These are phyloP conservation scores for Penaeus indicus DNA, from an alignment of 1,140 invertebrate species.

Conservation along the genomic window DNA sequence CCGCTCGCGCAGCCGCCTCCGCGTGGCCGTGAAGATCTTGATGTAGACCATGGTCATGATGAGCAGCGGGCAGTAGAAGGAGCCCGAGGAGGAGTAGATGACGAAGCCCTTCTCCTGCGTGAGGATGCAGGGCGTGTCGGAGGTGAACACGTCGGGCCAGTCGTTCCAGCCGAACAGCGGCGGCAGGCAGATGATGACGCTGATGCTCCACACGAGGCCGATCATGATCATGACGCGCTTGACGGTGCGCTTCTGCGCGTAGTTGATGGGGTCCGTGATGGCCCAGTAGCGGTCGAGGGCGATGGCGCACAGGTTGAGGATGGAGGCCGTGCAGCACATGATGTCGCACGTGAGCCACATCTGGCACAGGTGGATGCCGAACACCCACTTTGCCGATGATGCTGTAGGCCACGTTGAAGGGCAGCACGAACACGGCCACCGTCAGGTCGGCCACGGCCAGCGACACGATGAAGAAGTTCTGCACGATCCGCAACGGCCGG, in stretches of 20 bases:
- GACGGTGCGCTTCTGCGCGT: conserved; percentile 93
- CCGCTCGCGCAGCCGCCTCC: conserved; percentile 82
- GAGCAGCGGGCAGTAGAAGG: conserved; percentile 94
- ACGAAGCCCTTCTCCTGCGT: conserved; percentile 90
- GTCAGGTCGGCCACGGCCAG: conserved; percentile 95
- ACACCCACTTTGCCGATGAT: conserved; percentile 90
- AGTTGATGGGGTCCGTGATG: conserved; percentile 97
- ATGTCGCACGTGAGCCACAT: conserved; percentile 98
- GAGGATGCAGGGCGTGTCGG: conserved; percentile 81
- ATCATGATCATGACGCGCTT: conserved; percentile 92
- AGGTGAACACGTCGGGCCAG: conserved; percentile 87
- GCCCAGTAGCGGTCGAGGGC: conserved; percentile 96
- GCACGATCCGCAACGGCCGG: conserved; percentile 93
- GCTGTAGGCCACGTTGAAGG: conserved; percentile 94
- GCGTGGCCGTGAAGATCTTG: conserved; percentile 92
- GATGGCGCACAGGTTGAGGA: conserved; percentile 95
- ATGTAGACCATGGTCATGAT: conserved; percentile 96
- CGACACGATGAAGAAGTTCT: conserved; percentile 98
- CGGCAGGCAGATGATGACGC: conserved; percentile 88
- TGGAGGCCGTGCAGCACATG: conserved; percentile 96
- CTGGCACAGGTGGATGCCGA: conserved; percentile 92
- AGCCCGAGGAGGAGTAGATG: conserved; percentile 93
- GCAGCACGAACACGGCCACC: conserved; percentile 94
- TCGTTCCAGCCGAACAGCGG: conserved; percentile 98
- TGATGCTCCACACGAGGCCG: conserved; percentile 88